Evolutionary conservation across 2,113 vertebrate genomes (phyloP).

Genomic region (Andinoacara biseriatus): DNA sequence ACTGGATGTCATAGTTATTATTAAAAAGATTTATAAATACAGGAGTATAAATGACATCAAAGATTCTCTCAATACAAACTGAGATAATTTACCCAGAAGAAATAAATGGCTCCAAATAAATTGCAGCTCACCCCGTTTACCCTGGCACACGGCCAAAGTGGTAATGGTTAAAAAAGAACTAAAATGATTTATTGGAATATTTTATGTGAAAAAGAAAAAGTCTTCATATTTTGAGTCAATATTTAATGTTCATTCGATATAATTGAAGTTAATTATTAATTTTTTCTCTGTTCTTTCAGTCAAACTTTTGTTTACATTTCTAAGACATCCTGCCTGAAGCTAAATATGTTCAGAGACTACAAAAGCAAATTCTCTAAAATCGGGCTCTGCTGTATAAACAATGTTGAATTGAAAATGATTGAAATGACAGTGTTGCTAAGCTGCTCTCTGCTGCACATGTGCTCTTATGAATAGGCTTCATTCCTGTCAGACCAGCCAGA

Average conservation of each 20-base stretch:
- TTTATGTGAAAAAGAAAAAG: background rate
- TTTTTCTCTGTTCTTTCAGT: background rate
- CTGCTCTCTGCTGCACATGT: background rate
- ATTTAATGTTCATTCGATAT: background rate
- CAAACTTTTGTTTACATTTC: background rate
- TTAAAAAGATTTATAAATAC: background rate
- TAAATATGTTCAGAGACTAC: background rate
- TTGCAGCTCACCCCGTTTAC: background rate
- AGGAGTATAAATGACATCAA: background rate
- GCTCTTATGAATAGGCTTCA: constrained; percentile 84
- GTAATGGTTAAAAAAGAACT: background rate
- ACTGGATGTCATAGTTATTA: fast-evolving
- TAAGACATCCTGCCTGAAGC: background rate
- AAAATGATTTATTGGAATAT: background rate
- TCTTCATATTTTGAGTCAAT: background rate
- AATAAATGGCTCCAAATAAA: fast-evolving
- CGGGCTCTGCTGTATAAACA: background rate
- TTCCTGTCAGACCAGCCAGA: constrained; percentile 98
- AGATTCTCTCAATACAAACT: background rate
- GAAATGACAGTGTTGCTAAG: background rate
- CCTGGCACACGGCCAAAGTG: too few species aligned
- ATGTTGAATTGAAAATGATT: background rate
- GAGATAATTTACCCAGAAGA: background rate
- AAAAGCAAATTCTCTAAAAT: background rate
- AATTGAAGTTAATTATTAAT: background rate